These are phyloP conservation scores for Octodonta nipae DNA, from an alignment of 2,888 invertebrate species.

Conservation along the genomic window DNA sequence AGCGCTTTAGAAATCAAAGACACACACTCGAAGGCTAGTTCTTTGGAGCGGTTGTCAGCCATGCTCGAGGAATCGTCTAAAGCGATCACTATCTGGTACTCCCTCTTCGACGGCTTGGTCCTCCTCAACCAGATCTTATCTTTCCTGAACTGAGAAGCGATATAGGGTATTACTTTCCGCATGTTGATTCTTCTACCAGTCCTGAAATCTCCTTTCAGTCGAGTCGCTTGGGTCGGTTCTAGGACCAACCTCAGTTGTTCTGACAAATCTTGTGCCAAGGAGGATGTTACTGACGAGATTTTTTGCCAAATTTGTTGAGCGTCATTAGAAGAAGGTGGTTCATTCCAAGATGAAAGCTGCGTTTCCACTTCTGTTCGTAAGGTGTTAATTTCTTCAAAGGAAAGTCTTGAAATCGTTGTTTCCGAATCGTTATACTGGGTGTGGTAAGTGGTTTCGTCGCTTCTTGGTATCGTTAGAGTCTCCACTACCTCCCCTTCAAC, in stretches of 20 bases:
- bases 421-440: constrained; percentile 39
- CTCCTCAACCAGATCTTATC: constrained; percentile 97
- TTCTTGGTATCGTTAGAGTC: constrained; percentile 55
- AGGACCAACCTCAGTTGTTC: constrained; percentile 87
- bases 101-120: constrained; percentile 86
- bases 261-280: constrained; percentile 71
- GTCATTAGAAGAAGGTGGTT: constrained; percentile 37
- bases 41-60: constrained; percentile 79
- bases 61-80: constrained; percentile 90
- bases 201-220: constrained; percentile 87
- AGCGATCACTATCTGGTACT: constrained; percentile 92
- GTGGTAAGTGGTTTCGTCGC: constrained; percentile 62
- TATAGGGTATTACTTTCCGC: constrained; percentile 95
- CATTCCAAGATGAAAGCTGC: constrained; percentile 38
- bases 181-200: constrained; percentile 96
- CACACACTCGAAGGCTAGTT: constrained; percentile 87
- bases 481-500: constrained; percentile 61
- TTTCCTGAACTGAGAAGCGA: constrained; percentile 96
- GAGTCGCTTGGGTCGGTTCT: constrained; percentile 87
- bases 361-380: constrained; percentile 38
- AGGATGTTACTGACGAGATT: constrained; percentile 44
- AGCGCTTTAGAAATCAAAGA: constrained; percentile 82
- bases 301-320: constrained; percentile 47
- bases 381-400: constrained; percentile 33
- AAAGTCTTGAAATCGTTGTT: constrained; percentile 18